phyloP scores from a whole-genome alignment of 2,113 vertebrate species.

The Mystacornis crossleyi region DNA sequence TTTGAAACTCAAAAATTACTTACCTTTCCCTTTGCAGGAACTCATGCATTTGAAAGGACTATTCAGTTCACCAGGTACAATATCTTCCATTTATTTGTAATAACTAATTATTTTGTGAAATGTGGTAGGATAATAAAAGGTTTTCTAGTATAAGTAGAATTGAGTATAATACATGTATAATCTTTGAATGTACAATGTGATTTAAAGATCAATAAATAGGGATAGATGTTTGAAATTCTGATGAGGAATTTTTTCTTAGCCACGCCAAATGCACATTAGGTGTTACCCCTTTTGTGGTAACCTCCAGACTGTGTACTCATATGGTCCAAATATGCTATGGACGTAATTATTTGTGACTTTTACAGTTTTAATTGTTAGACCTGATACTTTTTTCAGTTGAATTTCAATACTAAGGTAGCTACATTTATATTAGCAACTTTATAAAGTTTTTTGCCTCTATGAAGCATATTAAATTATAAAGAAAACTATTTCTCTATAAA shows the following conservation, averaged over 20 bases:
- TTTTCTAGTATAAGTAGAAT: not conserved
- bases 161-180: not conserved
- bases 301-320: not conserved
- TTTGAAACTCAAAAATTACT: not conserved
- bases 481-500: not conserved
- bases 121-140: not conserved
- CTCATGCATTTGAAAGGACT: not conserved
- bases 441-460: not conserved
- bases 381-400: not conserved
- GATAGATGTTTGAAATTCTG: conserved; percentile 50
- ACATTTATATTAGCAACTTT: not conserved
- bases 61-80: not conserved
- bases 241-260: conserved; percentile 47
- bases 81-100: not conserved
- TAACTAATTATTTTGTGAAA: not conserved
- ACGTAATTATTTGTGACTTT: conserved; percentile 13
- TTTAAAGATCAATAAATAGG: not conserved
- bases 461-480: conserved; percentile 19
- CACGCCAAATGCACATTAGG: conserved; percentile 5
- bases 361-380: not conserved
- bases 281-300: conserved; percentile 2
- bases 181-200: not conserved
- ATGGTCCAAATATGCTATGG: not conserved
- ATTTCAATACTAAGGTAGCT: not conserved
- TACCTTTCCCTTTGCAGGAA: not conserved